Base-by-base conservation (phyloP, 2,888 invertebrate species). In the Tiliacea citrago region DNA sequence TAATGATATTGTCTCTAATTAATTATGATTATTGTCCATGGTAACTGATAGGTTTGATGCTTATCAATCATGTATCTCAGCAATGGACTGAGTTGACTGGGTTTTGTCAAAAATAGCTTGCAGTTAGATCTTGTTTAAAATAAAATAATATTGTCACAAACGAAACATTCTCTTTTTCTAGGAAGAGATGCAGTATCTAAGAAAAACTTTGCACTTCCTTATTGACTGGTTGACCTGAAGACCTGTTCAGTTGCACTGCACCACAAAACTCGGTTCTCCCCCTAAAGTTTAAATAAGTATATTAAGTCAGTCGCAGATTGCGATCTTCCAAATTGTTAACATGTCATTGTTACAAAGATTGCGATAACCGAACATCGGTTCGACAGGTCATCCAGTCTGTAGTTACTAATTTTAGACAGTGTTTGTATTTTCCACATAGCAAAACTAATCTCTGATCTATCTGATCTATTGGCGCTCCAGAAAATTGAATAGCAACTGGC, bases 251-350 rank as follows among this genome's bases (percentile, higher is more conserved):
- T 55, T 55, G 47, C 53, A 62, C 16, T 55, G 47, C 53, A 62
- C 16, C 29, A 35, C 10, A 13, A 35, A n/a, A 49, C 12, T n/a
- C 24, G 35, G 49, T 62, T 45, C 18, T n/a, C 55, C 42, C 61
- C 47, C 49, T 24, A 35, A 21, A 39, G 51, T 45, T 45, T 0
- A 58, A 71, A 57, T 68, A 60, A 60, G n/a, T 4, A 24, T 2
- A 2, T 29, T 16, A 39, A 21, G 49, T 29, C 21, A 42, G 10
- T 51, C 13, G 2, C 13, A 42, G 79, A 79, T 65, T 24, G 24
- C 1, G 7, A 79, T 77, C 80, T 66, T 3, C 24, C 8, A 49
- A 73, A 49, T 55, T 60, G 21, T 24, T n/a, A n/a, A 57, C 16
- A 21, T 47, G 58, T 16, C 63, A 65, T 49, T 53, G 53, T 42